These are phyloP conservation scores for Aporophyla lueneburgensis DNA, from an alignment of 2,888 invertebrate species.

Conservation along the genomic window DNA sequence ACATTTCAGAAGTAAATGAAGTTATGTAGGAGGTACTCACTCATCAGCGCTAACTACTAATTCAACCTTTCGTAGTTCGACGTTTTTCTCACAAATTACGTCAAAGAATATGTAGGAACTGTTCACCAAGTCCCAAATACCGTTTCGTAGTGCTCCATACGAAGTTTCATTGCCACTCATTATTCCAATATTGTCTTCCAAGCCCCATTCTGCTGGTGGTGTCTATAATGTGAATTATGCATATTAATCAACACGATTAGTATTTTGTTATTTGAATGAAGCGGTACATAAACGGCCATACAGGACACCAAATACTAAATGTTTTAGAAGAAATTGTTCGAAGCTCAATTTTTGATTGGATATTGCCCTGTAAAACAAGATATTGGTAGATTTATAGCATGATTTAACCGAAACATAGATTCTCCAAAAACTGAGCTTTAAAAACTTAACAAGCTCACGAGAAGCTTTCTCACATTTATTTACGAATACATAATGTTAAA, in stretches of 20 bases:
- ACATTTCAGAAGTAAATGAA: neutral
- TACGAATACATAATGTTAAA: constrained; percentile 30
- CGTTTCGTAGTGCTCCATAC: constrained; percentile 76
- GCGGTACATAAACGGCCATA: constrained; percentile 26
- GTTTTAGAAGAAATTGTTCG: neutral
- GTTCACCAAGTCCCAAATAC: constrained; percentile 83
- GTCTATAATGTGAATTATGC: constrained; percentile 72
- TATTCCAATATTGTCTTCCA: constrained; percentile 61
- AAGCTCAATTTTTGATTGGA: constrained; percentile 27
- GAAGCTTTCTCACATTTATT: constrained; percentile 27
- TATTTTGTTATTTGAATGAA: neutral
- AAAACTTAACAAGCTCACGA: constrained; percentile 13
- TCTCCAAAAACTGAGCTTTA: constrained; percentile 35
- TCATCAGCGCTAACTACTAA: constrained; percentile 74
- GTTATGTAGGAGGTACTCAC: constrained; percentile 71
- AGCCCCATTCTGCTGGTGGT: constrained; percentile 64
- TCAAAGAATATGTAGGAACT: constrained; percentile 80
- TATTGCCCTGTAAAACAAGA: neutral
- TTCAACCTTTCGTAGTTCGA: constrained; percentile 73
- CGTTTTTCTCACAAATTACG: constrained; percentile 84
- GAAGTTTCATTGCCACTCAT: constrained; percentile 64
- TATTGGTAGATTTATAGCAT: neutral
- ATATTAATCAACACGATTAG: neutral
- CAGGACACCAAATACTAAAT: neutral
- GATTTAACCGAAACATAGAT: neutral